Conservation (phyloP, 2,888 invertebrate species). For the Oegoconia quadripuncta region DNA sequence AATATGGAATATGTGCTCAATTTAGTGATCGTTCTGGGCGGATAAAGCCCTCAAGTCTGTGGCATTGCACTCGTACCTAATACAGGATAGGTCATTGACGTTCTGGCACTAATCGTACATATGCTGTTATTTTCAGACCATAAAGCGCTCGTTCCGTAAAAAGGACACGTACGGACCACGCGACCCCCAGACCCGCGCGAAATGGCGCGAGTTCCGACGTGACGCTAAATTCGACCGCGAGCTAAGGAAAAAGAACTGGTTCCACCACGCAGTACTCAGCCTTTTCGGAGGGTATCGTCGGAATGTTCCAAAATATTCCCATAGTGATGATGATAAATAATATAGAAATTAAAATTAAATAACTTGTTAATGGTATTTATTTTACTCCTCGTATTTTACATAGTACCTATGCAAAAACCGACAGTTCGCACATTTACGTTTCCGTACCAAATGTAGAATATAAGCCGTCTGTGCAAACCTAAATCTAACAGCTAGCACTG, state of each 20-base stretch:
- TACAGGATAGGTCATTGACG: no score
- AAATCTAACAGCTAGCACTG: no score
- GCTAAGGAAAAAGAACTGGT: constrained; percentile 50
- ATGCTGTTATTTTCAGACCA: constrained; percentile 2
- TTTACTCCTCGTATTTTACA: no score
- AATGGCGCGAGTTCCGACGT: constrained; percentile 80
- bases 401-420: no score
- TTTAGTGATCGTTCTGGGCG: no score
- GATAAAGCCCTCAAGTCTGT: neutral
- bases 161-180: constrained; percentile 72
- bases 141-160: constrained; percentile 46
- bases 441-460: no score
- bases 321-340: neutral
- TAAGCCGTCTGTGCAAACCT: no score
- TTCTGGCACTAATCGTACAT: neutral
- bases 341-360: neutral
- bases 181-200: constrained; percentile 65
- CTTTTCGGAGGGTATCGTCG: constrained; percentile 56
- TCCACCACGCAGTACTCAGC: constrained; percentile 53
- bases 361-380: no score
- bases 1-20: no score
- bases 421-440: no score
- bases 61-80: neutral
- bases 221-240: constrained; percentile 59
- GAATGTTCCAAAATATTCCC: constrained; percentile 9